Base-by-base conservation (phyloP, 2,113 vertebrate genomes). In the Gavia stellata region DNA sequence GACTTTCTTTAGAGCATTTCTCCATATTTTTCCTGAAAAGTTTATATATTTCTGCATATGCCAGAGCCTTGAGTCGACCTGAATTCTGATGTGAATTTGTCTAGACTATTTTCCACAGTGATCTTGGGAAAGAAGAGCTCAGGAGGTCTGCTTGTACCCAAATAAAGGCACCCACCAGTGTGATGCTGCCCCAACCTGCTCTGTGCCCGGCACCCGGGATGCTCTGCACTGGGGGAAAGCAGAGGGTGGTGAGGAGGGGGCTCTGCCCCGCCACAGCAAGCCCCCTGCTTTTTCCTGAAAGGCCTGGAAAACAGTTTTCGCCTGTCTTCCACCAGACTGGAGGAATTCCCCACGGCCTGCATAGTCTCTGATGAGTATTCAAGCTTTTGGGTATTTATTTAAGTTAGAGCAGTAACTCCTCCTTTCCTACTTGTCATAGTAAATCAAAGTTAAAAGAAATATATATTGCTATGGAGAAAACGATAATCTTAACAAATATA, bases 171-270 rank as follows among this genome's bases (percentile, higher is more conserved):
- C 33, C 6, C 18, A 38, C 11, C 18, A 10, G 61, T 4, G 10
- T 19, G 68, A n/a, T 4, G 19, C 59, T 14, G 45, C n/a, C 28
- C 36, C 28, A 29, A 3, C 11, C 2, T 8, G 1, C 33, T 56
- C 26, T 25, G 12, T 1, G 6, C 10, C 3, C 7, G 3, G 24
- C 1, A 1, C 47, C 7, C 14, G 40, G 42, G 47, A 24, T 58
- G 25, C 38, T 65, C 38, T 5, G 3, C 0, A 0, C 12, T 26
- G 16, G 8, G 10, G 5, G 5, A 13, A 59, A 29, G 50, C 14
- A 55, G 56, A 28, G 5, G 11, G 5, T 55, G 59, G 2, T 18
- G 75, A 79, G 58, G 66, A 68, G 10, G 12, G 6, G 23, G 8
- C 21, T 85, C 36, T 78, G 44, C 10, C 34, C 29, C 36, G 17